Base-by-base conservation (phyloP, 1,140 invertebrate species). In the Ceratina japonica region DNA sequence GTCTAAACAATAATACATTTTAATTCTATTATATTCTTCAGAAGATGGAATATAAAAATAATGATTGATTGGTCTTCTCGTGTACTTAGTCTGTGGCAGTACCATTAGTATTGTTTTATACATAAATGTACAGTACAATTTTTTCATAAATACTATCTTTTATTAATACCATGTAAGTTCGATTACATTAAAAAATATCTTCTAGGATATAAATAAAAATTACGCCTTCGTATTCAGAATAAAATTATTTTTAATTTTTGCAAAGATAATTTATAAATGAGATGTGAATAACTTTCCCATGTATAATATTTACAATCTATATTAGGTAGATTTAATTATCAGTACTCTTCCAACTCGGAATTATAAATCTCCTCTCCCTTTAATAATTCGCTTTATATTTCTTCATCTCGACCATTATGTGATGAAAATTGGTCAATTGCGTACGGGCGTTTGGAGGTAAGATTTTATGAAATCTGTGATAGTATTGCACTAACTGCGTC, bases 371-470 rank as follows among this genome's bases (percentile, higher is more conserved):
- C 1, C 2, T 61, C n/a, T 18, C 56, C 15, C 59, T 61, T 16
- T 54, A 63, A 93, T 96, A 97, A 91, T 95, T 97, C 86, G 95
- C 98, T 94, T 97, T 99, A 92, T 99, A 99, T 94, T 99, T 99
- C 91, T 99, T 99, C 59, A 99, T 97, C 94, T 99, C 98, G 3
- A 99, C 97, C 97, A 99, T 99, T 75, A 99, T 97, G 74, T 99
- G 97, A 93, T 99, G 99, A 90, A 99, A 99, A 91, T 99, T 99
- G 0, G 99, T 97, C 24, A 99, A 94, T 92, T 99, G 97, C 27
- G 96, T 95, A 84, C 97, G 94, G 7, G 96, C 95, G 89, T 97
- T 96, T 7, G 98, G 97, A 4, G 96, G 96, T n/a, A 99, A 91
- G 49, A 99, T 94, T 92, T 99, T 99, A 86, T 98, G 97, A 91